These are phyloP conservation scores for Alitta virens DNA, from an alignment of 2,888 invertebrate genomes.

Conservation along the genomic window DNA sequence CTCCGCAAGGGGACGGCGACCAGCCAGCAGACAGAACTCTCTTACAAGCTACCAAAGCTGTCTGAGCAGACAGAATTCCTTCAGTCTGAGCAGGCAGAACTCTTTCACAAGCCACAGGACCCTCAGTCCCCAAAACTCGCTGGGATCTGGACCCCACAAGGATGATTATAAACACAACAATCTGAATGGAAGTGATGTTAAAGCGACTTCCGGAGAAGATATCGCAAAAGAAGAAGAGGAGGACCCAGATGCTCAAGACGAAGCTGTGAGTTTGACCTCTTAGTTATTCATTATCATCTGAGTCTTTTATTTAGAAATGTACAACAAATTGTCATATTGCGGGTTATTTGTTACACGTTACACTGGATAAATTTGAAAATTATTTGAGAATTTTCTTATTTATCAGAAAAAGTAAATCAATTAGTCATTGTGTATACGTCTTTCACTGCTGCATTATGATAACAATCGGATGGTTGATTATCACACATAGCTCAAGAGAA, in stretches of 20 bases:
- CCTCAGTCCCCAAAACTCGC: slow-evolving; percentile 35
- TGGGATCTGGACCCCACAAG: slow-evolving; percentile 15
- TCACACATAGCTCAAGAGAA: too few relatives aligned
- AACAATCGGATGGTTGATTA: too few relatives aligned
- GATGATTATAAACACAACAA: slow-evolving; percentile 30
- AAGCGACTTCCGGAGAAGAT: slow-evolving; percentile 30
- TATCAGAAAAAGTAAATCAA: too few relatives aligned
- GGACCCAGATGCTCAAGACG: slow-evolving; percentile 51
- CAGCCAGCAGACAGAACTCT: slow-evolving; percentile 51
- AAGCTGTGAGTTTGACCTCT: slow-evolving; percentile 36
- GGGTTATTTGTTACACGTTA: too few relatives aligned
- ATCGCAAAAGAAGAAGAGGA: slow-evolving; percentile 31
- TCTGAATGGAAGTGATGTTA: slow-evolving; percentile 24
- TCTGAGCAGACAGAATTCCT: slow-evolving; percentile 48
- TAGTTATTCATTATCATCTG: too few relatives aligned
- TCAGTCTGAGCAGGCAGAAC: slow-evolving; percentile 16
- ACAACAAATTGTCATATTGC: too few relatives aligned
- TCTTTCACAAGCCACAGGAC: slow-evolving; percentile 39
- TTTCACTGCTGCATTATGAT: too few relatives aligned
- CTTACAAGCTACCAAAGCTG: slow-evolving; percentile 45
- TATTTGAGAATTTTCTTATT: too few relatives aligned
- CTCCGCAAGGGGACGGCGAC: slow-evolving; percentile 38
- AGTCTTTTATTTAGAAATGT: too few relatives aligned
- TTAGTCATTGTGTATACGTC: too few relatives aligned
- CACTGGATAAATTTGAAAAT: too few relatives aligned